Evolutionary conservation across 35 echinoderm and acorn worm species (phyloP).

Genomic region (Amphiura filiformis): DNA sequence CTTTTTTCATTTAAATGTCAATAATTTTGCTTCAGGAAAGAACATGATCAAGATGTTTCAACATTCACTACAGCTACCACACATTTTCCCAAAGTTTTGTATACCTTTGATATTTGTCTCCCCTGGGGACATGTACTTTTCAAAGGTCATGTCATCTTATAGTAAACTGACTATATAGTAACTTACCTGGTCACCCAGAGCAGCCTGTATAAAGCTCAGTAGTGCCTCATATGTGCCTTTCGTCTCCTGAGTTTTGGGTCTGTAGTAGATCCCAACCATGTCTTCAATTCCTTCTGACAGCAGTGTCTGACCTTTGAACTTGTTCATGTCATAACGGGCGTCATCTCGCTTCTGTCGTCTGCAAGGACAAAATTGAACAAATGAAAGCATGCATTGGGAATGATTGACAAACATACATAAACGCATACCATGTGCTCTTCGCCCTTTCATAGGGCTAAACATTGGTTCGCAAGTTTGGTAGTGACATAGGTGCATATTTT

Average conservation of each 20-base stretch:
- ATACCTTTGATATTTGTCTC: no score
- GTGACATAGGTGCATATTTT: no score
- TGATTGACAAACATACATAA: not conserved
- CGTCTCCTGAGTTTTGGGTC: slow-evolving; percentile 95
- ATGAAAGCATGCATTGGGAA: not conserved
- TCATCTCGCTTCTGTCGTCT: slow-evolving; percentile 93
- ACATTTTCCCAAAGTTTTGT: no score
- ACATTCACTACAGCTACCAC: no score
- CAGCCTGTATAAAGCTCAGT: slow-evolving; percentile 98
- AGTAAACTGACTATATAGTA: no score
- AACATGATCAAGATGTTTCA: no score
- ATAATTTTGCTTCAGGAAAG: no score
- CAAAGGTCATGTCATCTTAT: no score
- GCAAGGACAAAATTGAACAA: slow-evolving; percentile 3
- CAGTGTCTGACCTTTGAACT: slow-evolving; percentile 97
- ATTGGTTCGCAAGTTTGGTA: no score
- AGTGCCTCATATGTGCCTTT: slow-evolving; percentile 92
- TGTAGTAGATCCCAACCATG: slow-evolving; percentile 96
- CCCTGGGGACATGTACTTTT: no score
- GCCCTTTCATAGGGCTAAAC: not conserved
- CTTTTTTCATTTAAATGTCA: no score
- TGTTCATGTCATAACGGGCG: slow-evolving; percentile 95
- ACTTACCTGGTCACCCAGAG: slow-evolving; percentile 93
- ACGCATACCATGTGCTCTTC: not conserved
- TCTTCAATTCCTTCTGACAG: slow-evolving; percentile 96